These are phyloP conservation scores for Diacarnus erythraeanus DNA, from an alignment of 37 sponge, comb jelly and placozoan species.

Conservation along the genomic window DNA sequence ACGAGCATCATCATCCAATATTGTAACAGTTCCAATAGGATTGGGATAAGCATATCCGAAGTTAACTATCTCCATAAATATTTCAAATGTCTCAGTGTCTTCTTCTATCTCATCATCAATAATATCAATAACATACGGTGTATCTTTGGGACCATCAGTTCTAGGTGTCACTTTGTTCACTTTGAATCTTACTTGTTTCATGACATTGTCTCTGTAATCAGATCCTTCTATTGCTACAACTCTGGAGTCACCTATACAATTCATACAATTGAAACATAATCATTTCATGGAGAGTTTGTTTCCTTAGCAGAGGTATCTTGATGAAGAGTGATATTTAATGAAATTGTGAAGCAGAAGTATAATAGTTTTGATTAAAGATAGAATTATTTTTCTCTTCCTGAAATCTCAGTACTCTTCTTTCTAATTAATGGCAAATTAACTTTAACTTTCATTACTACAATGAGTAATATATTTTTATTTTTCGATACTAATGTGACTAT, in stretches of 20 bases:
- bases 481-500: no score
- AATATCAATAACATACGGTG: neutral
- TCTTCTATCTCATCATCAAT: conserved; percentile 3
- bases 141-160: neutral
- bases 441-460: no score
- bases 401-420: no score
- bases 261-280: neutral
- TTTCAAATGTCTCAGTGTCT: neutral
- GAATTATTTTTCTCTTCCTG: no score
- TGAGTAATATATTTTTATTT: no score
- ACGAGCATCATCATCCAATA: conserved; percentile 1
- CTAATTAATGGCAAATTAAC: no score
- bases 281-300: no score
- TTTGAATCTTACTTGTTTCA: neutral
- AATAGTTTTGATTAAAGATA: no score
- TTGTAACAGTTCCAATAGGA: neutral
- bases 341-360: no score
- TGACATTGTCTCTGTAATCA: neutral
- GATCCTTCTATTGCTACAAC: neutral
- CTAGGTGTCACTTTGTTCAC: neutral
- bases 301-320: no score
- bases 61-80: neutral
- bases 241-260: neutral
- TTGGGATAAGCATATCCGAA: neutral
- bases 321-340: no score